Evolutionary conservation across 2,888 invertebrate genomes (phyloP).

Genomic region (Agrochola lota): DNA sequence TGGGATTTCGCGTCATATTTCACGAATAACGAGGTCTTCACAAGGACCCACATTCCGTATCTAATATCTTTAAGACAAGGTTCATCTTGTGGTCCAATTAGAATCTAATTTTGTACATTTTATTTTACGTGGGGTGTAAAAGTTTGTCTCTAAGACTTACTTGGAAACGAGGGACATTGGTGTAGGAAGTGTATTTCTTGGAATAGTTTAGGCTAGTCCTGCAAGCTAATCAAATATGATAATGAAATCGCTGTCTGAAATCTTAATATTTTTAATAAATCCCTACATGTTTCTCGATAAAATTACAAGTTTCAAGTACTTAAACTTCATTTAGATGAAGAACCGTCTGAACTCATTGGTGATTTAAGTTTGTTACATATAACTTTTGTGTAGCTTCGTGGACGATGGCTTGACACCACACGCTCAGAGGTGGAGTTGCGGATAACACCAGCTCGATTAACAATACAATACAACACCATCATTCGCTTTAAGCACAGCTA

Average conservation of each 20-base stretch:
- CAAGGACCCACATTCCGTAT: neutral
- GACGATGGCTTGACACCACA: neutral
- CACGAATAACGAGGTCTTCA: conserved; percentile 35
- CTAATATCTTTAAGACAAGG: conserved; percentile 9
- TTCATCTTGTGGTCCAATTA: conserved; percentile 17
- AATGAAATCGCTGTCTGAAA: neutral
- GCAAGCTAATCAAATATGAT: neutral
- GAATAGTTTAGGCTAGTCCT: neutral
- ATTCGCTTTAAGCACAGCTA: neutral
- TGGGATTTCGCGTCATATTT: conserved; percentile 34
- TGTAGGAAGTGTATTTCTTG: neutral
- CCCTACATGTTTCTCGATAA: neutral
- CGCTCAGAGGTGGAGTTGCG: no score
- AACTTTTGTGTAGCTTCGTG: neutral
- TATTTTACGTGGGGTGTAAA: neutral
- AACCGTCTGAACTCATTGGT: neutral
- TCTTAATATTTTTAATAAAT: neutral
- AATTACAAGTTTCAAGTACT: neutral
- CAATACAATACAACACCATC: neutral
- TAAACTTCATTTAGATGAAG: neutral
- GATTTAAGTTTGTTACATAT: neutral
- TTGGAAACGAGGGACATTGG: neutral
- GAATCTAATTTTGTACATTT: conserved; percentile 12
- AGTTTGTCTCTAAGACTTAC: neutral
- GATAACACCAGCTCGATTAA: no score